Evolutionary conservation across 2,113 vertebrate genomes (phyloP).

Genomic region (Odobenus rosmarus): DNA sequence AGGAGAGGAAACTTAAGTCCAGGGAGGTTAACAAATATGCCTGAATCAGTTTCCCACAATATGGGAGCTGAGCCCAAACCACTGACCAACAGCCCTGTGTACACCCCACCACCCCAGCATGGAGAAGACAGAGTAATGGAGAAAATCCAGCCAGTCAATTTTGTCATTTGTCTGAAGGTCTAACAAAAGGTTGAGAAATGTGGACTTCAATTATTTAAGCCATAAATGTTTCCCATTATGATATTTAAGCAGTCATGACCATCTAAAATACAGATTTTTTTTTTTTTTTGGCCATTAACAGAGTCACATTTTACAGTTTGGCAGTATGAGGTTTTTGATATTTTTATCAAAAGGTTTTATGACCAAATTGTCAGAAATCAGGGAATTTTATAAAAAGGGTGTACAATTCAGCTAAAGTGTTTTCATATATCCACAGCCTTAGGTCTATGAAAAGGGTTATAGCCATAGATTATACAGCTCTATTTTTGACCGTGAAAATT

Average conservation of each 20-base stretch:
- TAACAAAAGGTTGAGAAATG: constrained; percentile 49
- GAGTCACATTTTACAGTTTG: constrained; percentile 48
- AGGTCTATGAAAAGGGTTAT: constrained; percentile 55
- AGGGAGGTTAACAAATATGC: background rate
- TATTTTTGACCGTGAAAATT: constrained; percentile 70
- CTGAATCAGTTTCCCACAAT: background rate
- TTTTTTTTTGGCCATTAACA: constrained; percentile 40
- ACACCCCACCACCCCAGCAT: fast-evolving
- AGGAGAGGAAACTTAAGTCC: background rate
- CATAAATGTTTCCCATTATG: constrained; percentile 63
- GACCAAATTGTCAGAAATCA: constrained; percentile 67
- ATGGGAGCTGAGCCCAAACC: background rate
- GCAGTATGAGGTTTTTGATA: constrained; percentile 64
- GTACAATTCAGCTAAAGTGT: constrained; percentile 45
- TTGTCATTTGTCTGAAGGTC: constrained; percentile 53
- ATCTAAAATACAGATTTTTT: constrained; percentile 36
- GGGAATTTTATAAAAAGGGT: constrained; percentile 55
- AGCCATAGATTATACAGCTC: constrained; percentile 60
- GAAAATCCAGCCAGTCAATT: background rate
- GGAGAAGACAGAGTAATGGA: background rate
- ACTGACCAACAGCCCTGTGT: fast-evolving
- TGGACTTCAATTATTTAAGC: constrained; percentile 66
- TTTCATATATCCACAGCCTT: constrained; percentile 57
- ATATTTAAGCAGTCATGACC: constrained; percentile 51
- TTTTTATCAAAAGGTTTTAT: constrained; percentile 76